These are phyloP conservation scores for Ophioninae sp. DNA, from an alignment of 2,888 invertebrate genomes.

Conservation along the genomic window DNA sequence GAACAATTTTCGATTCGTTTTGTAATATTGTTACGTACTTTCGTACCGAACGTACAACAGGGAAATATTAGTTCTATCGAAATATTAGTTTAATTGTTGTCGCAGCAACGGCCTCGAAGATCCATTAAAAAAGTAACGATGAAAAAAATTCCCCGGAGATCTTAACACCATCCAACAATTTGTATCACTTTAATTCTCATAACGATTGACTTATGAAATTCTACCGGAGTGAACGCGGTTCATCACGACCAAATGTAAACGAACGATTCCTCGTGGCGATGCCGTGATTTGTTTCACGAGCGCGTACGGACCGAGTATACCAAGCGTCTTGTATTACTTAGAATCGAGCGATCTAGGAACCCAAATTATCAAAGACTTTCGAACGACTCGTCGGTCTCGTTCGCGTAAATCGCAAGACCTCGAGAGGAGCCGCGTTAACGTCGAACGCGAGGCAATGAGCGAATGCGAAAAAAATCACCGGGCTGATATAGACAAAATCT, in stretches of 20 bases:
- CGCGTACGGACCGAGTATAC: background rate
- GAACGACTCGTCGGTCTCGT: background rate
- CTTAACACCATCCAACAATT: background rate
- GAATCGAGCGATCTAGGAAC: background rate
- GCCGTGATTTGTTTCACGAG: background rate
- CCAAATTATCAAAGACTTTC: background rate
- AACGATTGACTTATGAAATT: background rate
- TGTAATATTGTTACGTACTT: too few relatives aligned
- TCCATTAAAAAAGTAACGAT: too few relatives aligned
- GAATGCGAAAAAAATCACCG: too few relatives aligned
- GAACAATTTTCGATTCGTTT: too few relatives aligned
- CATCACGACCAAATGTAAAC: conserved; percentile 10
- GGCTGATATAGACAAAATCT: too few relatives aligned
- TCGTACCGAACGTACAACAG: too few relatives aligned
- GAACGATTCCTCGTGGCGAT: background rate
- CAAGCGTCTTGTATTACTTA: conserved; percentile 12
- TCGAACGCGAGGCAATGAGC: too few relatives aligned
- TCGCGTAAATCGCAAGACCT: background rate
- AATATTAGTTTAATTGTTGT: too few relatives aligned
- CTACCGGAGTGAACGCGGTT: conserved; percentile 1
- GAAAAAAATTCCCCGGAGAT: background rate
- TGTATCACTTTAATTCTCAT: background rate
- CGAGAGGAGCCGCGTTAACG: too few relatives aligned
- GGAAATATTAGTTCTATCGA: too few relatives aligned
- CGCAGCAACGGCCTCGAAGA: too few relatives aligned